phyloP scores from a whole-genome alignment of 2,797 vertebrate genomes.

The Picus viridis region DNA sequence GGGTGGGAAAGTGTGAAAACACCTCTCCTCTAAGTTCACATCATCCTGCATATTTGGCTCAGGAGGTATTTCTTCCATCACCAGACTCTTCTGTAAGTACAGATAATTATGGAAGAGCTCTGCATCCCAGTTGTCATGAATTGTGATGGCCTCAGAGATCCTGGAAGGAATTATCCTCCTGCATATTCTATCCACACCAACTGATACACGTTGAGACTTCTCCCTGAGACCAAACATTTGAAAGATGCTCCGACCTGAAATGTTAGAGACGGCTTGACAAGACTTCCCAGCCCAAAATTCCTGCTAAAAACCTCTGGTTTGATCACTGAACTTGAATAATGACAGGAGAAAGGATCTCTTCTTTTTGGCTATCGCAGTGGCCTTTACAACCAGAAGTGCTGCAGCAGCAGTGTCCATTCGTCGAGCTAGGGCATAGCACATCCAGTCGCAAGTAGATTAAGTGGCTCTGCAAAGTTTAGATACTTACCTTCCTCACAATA shows the following conservation, averaged over 20 bases:
- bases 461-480: neutral
- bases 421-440: neutral
- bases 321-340: neutral
- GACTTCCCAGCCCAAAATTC: neutral
- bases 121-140: neutral
- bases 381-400: neutral
- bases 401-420: neutral
- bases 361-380: neutral
- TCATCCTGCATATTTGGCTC: neutral
- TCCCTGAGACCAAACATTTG: neutral
- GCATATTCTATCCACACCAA: neutral
- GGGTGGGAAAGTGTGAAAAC: neutral
- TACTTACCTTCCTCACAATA: neutral
- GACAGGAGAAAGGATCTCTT: neutral
- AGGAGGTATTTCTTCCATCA: neutral
- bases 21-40: neutral
- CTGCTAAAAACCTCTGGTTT: neutral
- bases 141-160: neutral
- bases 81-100: neutral
- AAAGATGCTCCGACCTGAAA: neutral
- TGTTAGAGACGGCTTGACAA: neutral
- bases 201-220: neutral
- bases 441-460: conserved; percentile 16
- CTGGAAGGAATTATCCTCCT: neutral
- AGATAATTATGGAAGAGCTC: neutral